Evolutionary conservation across 2,113 vertebrate genomes (phyloP), one percentile per base, ranked within the genome.

Genomic region (Halcyon malimbica): DNA sequence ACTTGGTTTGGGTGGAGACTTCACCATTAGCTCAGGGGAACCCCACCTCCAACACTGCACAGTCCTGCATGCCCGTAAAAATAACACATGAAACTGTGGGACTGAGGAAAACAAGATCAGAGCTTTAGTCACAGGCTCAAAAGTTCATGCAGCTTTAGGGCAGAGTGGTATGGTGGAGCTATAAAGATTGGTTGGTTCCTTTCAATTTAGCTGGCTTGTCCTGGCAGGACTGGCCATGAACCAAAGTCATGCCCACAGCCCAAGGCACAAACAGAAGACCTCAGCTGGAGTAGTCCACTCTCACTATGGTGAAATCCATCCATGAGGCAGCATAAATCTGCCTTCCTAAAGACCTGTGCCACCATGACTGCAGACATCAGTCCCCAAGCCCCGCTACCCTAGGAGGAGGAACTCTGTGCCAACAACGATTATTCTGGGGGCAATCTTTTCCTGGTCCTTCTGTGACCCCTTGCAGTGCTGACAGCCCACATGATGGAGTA

Each of bases 311-410:
- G 3, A 80, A 68, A 18, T 31, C 26, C 46, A 75, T 1, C 16
- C n/a, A 44, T 21, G 12, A 33, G 25, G 60, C 60, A 93, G 33
- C 60, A 75, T 28, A 35, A 75, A 67, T 42, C 42, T 51, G 54
- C 29, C 29, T 29, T 56, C 62, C 70, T 90, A 56, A 71, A 88
- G 84, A 35, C 39, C 42, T 65, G 33, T 60, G 57, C 35, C 65
- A n/a, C 56, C 25, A 11, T 1, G 8, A 9, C 41, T 21, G 35
- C 60, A 94, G 60, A 28, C 44, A 67, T n/a, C 69, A 39, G 39
- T 12, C 39, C 29, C 19, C 29, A 44, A 67, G 1, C 7, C 60
- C 44, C 0, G 0, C 16, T 42, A 3, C 44, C n/a, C 12, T 3
- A n/a, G 24, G 21, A 92, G 16, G 6, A 69, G 15, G 12, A 69